A percentile compares a stretch with the other conserved stretches of the same genome.
phyloP scores from a whole-genome alignment of 2,888 invertebrate species.

The Synanthedon andrenaeformis region DNA sequence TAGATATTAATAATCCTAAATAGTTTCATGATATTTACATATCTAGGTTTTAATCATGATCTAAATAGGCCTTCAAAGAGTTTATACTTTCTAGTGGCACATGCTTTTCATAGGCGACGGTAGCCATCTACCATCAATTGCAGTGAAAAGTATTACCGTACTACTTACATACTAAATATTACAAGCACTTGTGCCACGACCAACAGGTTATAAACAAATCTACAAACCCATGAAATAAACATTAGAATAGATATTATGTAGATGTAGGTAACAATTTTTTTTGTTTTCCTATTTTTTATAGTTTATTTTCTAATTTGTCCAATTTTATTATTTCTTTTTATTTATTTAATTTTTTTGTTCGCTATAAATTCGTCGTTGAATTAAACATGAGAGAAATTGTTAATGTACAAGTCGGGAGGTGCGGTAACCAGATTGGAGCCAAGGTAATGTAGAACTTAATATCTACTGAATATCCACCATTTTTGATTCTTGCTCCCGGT shows the following conservation, averaged over 20 bases:
- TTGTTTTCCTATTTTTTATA: constrained; percentile 16
- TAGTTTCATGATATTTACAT: too few species aligned
- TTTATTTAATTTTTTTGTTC: constrained; percentile 17
- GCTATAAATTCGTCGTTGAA: constrained; percentile 26
- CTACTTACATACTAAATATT: too few species aligned
- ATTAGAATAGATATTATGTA: constrained; percentile 15
- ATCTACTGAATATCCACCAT: too few species aligned
- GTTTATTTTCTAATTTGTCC: constrained; percentile 19
- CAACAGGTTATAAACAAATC: constrained; percentile 6
- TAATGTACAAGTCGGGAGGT: constrained; percentile 75
- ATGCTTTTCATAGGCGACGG: too few species aligned
- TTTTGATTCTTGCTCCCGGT: too few species aligned
- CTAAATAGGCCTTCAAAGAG: too few species aligned
- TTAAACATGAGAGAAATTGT: constrained; percentile 83
- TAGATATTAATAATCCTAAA: too few species aligned
- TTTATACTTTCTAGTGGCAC: too few species aligned
- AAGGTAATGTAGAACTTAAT: constrained; percentile 70
- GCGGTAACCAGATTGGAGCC: constrained; percentile 78
- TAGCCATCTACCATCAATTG: too few species aligned
- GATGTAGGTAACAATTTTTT: constrained; percentile 9
- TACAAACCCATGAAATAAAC: constrained; percentile 22
- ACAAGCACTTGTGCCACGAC: not conserved
- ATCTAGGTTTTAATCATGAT: too few species aligned
- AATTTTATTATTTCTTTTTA: constrained; percentile 17
- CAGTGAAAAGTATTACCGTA: too few species aligned